Base-by-base conservation (phyloP, 2,113 vertebrate genomes). In the Megaceryle maxima region DNA sequence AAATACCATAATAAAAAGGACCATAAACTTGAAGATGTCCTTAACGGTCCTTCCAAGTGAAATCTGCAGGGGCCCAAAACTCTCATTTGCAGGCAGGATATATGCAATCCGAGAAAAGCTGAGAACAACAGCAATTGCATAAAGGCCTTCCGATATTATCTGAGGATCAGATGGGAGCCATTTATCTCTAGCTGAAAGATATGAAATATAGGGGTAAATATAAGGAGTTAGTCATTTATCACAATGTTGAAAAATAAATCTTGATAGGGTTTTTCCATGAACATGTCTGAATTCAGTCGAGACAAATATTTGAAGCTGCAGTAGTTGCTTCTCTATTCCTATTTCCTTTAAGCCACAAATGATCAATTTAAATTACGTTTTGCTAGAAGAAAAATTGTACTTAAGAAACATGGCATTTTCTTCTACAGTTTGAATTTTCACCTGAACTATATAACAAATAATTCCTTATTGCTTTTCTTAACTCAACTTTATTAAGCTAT, bases 21-120 rank as follows among this genome's bases (percentile, higher is more conserved):
- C 99, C 99, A 99, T 99, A 95, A 99, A 99, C 97, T 99, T 99
- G 97, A 99, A 99, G 94, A 99, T 99, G 96, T 99, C 99, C 94
- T 99, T 99, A 50, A 99, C 99, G 9, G 99, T 99, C 88, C 99
- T 98, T 62, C 99, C 99, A 31, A 99, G 98, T 8, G 99, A 99
- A 96, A 99, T 99, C 98, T 99, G 99, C 57, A 99, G 93, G n/a
- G 99, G 99, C 15, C 99, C 99, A 50, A 99, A 99, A 95, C 99
- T 99, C 96, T 99, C 99, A 33, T 99, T 99, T 29, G 99, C 99
- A n/a, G 99, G 99, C 75, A 99, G 98, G 88, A 99, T 99, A 86
- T 99, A 99, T 0, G 99, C 99, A 1, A 99, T 99, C 28, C 99
- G 98, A 51, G 98, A 99, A 93, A 99, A 99, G 96, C 99, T 99